These are phyloP conservation scores for Eledone cirrhosa DNA, from an alignment of 2,888 invertebrate species.

Conservation along the genomic window DNA sequence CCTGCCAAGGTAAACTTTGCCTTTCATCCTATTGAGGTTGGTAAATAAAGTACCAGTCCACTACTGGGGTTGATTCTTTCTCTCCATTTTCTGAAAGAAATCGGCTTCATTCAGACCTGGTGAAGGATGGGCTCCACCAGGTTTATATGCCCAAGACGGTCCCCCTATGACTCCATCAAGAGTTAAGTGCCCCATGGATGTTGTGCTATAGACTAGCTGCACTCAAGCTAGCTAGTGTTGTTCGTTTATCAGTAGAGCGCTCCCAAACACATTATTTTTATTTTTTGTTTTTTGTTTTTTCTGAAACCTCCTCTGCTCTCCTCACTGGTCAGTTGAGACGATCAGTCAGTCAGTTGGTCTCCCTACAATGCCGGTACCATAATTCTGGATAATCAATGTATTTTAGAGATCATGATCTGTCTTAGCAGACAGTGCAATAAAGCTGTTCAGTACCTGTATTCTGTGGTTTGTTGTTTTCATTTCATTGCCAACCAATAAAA, in stretches of 20 bases:
- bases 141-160: too few species aligned
- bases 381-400: slow-evolving; percentile 24
- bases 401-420: slow-evolving; percentile 27
- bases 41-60: too few species aligned
- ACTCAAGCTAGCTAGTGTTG: background rate
- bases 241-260: background rate
- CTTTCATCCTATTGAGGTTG: too few species aligned
- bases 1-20: too few species aligned
- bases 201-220: slow-evolving; percentile 14
- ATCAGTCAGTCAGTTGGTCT: slow-evolving; percentile 15
- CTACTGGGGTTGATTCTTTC: too few species aligned
- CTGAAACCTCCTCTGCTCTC: background rate
- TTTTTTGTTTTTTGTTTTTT: background rate
- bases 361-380: slow-evolving; percentile 14
- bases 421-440: slow-evolving; percentile 30
- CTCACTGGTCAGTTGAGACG: slow-evolving; percentile 23
- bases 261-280: background rate
- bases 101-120: too few species aligned
- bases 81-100: too few species aligned
- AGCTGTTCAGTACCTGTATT: slow-evolving; percentile 24
- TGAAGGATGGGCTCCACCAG: too few species aligned
- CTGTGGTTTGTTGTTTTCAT: background rate
- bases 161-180: too few species aligned
- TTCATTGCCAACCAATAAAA: background rate
- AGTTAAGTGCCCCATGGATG: too few species aligned